Evolutionary conservation across 1,140 invertebrate genomes (phyloP).

Genomic region (Plectus sambesii): DNA sequence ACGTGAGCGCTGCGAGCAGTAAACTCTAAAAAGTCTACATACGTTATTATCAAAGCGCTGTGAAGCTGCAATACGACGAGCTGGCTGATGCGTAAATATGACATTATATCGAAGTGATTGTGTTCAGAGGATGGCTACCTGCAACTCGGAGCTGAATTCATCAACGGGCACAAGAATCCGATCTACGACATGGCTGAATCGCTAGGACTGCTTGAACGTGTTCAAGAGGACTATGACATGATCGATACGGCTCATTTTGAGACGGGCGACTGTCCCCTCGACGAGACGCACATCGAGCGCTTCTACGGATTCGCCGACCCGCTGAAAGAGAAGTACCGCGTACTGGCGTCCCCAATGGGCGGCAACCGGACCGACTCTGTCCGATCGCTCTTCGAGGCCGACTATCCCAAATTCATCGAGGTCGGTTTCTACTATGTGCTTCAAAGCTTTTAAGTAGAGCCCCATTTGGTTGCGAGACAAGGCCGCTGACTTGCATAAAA

Average conservation of each 20-base stretch:
- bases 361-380: slow-evolving; percentile 9
- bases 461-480: too few species aligned
- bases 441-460: too few species aligned
- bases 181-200: slow-evolving; percentile 15
- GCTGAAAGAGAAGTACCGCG: neutral
- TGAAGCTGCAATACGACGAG: neutral
- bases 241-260: slow-evolving; percentile 14
- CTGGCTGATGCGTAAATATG: neutral
- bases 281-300: neutral
- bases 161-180: slow-evolving; percentile 21
- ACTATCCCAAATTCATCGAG: too few species aligned
- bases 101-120: neutral
- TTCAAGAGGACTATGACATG: slow-evolving; percentile 15
- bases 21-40: too few species aligned
- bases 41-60: too few species aligned
- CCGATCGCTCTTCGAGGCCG: slow-evolving; percentile 7
- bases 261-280: neutral
- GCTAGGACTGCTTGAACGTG: slow-evolving; percentile 14
- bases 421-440: too few species aligned
- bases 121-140: slow-evolving; percentile 21
- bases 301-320: neutral
- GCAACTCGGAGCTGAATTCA: slow-evolving; percentile 24
- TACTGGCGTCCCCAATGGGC: slow-evolving; percentile 2
- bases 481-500: too few species aligned
- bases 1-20: too few species aligned